Percentiles rank a stretch among this genome's conserved stretches.
These are phyloP conservation scores for Cheilosia urbana DNA, from an alignment of 2,888 invertebrate genomes.

Conservation along the genomic window DNA sequence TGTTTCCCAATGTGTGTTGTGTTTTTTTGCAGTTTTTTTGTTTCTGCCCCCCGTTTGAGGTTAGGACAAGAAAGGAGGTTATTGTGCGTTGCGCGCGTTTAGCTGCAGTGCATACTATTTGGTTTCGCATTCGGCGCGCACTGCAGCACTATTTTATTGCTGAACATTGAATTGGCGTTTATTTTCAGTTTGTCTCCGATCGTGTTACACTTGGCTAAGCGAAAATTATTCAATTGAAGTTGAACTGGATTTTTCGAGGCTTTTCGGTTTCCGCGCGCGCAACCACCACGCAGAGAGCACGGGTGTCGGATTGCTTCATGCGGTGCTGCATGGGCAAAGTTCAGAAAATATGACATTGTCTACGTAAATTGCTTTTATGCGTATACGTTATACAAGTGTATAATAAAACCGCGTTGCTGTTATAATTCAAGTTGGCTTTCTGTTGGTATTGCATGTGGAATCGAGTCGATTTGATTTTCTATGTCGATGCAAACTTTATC, in stretches of 20 bases:
- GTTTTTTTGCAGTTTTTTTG: constrained; percentile 24
- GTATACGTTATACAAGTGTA: background rate
- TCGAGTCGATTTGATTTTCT: too few species aligned
- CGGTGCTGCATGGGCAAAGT: constrained; percentile 25
- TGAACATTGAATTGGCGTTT: constrained; percentile 60
- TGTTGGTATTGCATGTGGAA: too few species aligned
- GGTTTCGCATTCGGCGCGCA: constrained; percentile 20
- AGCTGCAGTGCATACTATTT: constrained; percentile 43
- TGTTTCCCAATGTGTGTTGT: constrained; percentile 4
- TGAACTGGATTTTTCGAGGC: constrained; percentile 25
- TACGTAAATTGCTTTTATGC: background rate
- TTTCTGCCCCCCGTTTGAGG: constrained; percentile 20
- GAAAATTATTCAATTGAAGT: constrained; percentile 35
- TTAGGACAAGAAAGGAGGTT: constrained; percentile 73
- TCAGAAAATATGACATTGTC: constrained; percentile 35
- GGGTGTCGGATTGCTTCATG: constrained; percentile 46
- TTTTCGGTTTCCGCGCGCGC: background rate
- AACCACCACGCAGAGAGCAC: background rate
- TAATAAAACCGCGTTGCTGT: too few species aligned
- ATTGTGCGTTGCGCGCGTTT: constrained; percentile 70
- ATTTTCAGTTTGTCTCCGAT: constrained; percentile 57
- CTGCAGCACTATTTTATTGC: constrained; percentile 39
- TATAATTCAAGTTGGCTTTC: too few species aligned
- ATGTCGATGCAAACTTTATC: too few species aligned
- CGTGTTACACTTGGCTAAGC: constrained; percentile 55